Evolutionary conservation across 2,888 invertebrate genomes (phyloP).

Genomic region (Schrankia costaestrigalis): DNA sequence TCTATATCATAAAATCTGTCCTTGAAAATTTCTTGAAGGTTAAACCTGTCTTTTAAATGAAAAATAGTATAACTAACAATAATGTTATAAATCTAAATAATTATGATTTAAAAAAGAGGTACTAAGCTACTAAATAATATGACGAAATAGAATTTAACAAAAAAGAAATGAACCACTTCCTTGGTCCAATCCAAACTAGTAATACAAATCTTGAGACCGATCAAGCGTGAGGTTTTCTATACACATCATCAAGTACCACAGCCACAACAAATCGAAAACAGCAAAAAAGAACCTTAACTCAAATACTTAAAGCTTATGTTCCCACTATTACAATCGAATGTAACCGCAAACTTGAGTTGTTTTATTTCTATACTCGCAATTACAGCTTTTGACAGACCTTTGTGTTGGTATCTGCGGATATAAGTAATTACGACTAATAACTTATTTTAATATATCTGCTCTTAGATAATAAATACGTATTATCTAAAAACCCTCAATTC

Average conservation of each 20-base stretch:
- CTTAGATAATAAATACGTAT: too few relatives aligned
- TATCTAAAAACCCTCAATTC: too few relatives aligned
- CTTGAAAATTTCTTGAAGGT: too few relatives aligned
- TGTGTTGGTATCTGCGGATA: conserved; percentile 49
- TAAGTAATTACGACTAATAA: conserved; percentile 50
- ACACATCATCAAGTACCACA: conserved; percentile 49
- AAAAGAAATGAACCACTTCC: conserved; percentile 64
- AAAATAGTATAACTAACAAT: too few relatives aligned
- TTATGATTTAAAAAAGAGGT: not conserved
- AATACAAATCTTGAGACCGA: conserved; percentile 69
- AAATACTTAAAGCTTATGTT: conserved; percentile 35
- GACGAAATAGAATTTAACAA: conserved; percentile 39
- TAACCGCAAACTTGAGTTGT: conserved; percentile 49
- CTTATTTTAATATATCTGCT: too few relatives aligned
- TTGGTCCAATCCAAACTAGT: conserved; percentile 51
- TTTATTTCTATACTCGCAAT: conserved; percentile 71
- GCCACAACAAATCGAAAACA: conserved; percentile 28
- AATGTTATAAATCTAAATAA: conserved; percentile 1
- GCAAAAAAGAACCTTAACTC: conserved; percentile 24
- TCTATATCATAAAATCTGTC: too few relatives aligned
- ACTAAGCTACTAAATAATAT: conserved; percentile 3
- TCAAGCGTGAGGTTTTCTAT: conserved; percentile 64
- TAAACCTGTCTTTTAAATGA: too few relatives aligned
- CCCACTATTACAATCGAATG: conserved; percentile 9
- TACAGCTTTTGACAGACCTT: conserved; percentile 74